Conservation (phyloP, 37 sponge, comb jelly and placozoan species). For the Ianthella basta region DNA sequence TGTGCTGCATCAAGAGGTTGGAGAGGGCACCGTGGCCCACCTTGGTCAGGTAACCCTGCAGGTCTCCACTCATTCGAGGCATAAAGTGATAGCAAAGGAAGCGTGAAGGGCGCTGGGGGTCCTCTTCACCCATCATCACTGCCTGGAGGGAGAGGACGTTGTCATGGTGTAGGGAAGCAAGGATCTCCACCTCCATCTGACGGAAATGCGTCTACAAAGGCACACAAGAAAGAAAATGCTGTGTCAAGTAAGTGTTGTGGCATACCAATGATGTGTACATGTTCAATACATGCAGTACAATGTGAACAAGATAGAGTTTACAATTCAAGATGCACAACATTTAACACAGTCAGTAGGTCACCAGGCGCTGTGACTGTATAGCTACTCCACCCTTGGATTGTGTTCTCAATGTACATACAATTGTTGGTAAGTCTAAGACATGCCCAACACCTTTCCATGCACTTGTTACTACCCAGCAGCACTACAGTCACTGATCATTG, state of each 20-base stretch:
- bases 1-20: constrained; percentile 18
- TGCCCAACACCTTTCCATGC: background rate
- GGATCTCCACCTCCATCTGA: constrained; percentile 31
- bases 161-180: constrained; percentile 31
- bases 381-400: too few species aligned
- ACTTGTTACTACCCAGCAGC: background rate
- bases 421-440: background rate
- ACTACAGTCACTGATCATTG: background rate
- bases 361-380: too few species aligned
- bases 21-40: constrained; percentile 22
- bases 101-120: constrained; percentile 29
- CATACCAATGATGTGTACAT: too few species aligned
- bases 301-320: too few species aligned
- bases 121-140: constrained; percentile 52
- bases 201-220: constrained; percentile 50
- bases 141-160: constrained; percentile 51
- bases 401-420: too few species aligned
- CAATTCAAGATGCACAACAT: too few species aligned
- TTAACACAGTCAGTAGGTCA: too few species aligned
- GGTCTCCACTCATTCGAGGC: constrained; percentile 45
- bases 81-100: constrained; percentile 54
- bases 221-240: background rate
- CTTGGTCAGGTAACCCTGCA: constrained; percentile 10
- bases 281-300: too few species aligned
- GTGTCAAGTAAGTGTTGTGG: too few species aligned